A percentile compares a stretch with the other conserved stretches of the same genome.
Evolutionary conservation across 2,113 vertebrate species (phyloP).

Genomic region (Lagopus muta): DNA sequence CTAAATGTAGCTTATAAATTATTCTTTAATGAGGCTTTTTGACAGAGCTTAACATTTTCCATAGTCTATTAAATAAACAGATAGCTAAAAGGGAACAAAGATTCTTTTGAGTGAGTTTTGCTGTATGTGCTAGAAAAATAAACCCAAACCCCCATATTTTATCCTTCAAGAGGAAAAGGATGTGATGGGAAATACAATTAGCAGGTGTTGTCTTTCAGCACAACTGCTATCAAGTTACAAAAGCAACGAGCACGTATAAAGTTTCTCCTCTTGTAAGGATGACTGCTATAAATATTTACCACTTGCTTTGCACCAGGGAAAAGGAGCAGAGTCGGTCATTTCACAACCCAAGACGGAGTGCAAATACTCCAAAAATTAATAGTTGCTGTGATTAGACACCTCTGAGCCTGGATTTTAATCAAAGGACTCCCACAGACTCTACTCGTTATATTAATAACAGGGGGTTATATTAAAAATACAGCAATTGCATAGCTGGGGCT

Average conservation of each 20-base stretch:
- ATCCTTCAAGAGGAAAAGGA: background rate
- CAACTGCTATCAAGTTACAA: background rate
- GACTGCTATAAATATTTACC: constrained; percentile 21
- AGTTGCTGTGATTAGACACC: background rate
- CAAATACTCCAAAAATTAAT: background rate
- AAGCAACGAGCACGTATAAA: background rate
- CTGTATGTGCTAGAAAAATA: background rate
- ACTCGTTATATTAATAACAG: background rate
- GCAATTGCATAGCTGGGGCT: background rate
- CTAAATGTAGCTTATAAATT: constrained; percentile 26
- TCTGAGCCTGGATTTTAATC: background rate
- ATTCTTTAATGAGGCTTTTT: background rate
- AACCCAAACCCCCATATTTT: background rate
- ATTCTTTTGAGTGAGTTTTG: constrained; percentile 8
- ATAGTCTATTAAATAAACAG: constrained; percentile 27
- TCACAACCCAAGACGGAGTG: background rate
- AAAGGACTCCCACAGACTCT: background rate
- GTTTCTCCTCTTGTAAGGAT: background rate
- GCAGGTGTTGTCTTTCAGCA: constrained; percentile 32
- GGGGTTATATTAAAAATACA: background rate
- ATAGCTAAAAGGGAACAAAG: background rate
- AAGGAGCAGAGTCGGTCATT: background rate
- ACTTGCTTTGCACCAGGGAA: background rate
- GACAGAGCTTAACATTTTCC: background rate
- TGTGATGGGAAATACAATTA: constrained; percentile 31